Base-by-base conservation (phyloP, 2,888 invertebrate genomes). In the Orthosia gracilis region DNA sequence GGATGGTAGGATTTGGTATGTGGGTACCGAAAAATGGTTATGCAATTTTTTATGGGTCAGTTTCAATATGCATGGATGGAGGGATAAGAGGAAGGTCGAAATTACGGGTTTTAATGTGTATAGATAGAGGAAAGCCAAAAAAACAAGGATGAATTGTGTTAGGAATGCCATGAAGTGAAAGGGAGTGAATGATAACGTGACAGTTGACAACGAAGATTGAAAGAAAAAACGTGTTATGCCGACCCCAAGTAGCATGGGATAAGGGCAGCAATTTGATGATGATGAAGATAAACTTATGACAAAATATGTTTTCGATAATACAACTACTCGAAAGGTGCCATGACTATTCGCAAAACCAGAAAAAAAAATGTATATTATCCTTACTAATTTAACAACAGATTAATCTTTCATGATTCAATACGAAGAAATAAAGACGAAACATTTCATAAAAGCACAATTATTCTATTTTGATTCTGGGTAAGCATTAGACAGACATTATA, bases 391-490 rank as follows among this genome's bases (percentile, higher is more conserved):
- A 13, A 4, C 11, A 21, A 26, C 15, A 15, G 15, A 59, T 61
- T 40, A 26, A 57, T 61, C 45, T 45, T 61, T 49, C n/a, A 78
- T 31, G 18, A 45, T 62, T 55, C 49, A 66, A 65, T 79, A 65
- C 18, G 2, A 49, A 55, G 49, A 80, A 64, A 74, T 47, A 17
- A 40, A 47, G 26, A 72, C 45, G 40, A 76, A 84, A 73, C 52
- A 70, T 82, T 73, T 70, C 50, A 80, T 76, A 55, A 80, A 76
- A 12, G 9, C 26, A 57, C 59, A 71, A 82, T 84, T 71, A 84
- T 84, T 73, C 66, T 73, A 80, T 84, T 84, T 47, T 80, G 59
- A 52, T 40, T 65, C 45, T 7, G 45, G 17, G 13, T 21, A 31
- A 11, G 12, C 49, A 50, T 0, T 61, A 54, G 31, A 23, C 55